These are phyloP conservation scores for Prenolepis imparis DNA, from an alignment of 2,888 invertebrate species.

Conservation along the genomic window DNA sequence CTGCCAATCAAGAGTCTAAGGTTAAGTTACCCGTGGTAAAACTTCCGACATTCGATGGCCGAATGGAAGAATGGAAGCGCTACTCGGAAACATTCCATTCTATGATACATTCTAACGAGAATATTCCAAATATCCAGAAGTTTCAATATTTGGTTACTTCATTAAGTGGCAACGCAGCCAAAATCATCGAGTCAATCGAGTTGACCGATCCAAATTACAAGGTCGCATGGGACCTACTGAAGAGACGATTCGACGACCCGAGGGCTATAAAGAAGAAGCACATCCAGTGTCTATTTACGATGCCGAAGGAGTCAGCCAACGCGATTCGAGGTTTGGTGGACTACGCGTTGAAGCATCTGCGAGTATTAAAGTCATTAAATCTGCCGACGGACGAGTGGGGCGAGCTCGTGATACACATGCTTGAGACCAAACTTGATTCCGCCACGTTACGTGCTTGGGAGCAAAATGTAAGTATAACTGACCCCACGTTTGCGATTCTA, in stretches of 20 bases:
- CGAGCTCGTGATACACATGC: not conserved
- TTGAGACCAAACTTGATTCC: not conserved
- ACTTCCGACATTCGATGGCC: conserved; percentile 17
- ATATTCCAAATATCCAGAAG: not conserved
- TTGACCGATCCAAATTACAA: not conserved
- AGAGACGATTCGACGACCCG: not conserved
- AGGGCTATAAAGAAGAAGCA: not conserved
- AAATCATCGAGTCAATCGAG: not conserved
- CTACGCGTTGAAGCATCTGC: not conserved
- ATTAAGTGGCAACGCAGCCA: not conserved
- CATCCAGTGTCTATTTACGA: not conserved
- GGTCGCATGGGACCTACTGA: not conserved
- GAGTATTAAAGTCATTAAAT: not conserved
- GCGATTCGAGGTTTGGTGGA: not conserved
- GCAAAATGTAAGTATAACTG: not conserved
- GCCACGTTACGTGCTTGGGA: not conserved
- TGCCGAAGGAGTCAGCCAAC: not conserved
- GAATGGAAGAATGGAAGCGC: not conserved
- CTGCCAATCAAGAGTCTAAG: not conserved
- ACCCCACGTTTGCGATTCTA: not conserved
- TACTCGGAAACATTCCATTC: conserved; percentile 1
- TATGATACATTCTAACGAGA: not conserved
- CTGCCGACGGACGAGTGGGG: not conserved
- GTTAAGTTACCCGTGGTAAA: not conserved
- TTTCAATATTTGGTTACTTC: not conserved